Evolutionary conservation across 2,797 vertebrate species (phyloP).

Genomic region (Eupleurogrammus muticus): DNA sequence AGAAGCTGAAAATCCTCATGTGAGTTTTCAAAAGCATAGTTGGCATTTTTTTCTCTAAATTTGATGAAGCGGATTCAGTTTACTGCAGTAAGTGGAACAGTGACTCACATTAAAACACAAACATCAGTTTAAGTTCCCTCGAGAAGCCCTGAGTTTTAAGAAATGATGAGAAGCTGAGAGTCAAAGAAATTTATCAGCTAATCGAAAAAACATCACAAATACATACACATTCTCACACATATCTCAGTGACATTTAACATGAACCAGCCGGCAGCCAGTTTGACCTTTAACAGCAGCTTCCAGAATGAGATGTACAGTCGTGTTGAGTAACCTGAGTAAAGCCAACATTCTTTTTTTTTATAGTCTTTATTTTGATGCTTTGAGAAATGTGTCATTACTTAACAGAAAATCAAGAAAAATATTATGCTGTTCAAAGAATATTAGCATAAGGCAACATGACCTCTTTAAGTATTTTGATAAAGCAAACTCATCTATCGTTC

Average conservation of each 20-base stretch:
- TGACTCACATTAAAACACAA: background rate
- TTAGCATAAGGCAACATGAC: no score
- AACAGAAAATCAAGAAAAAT: no score
- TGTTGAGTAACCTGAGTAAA: no score
- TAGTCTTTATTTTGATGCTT: no score
- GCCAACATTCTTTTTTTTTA: no score
- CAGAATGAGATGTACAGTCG: no score
- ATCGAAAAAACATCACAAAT: no score
- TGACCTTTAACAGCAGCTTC: no score
- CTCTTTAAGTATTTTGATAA: no score
- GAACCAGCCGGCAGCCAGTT: constrained; percentile 34
- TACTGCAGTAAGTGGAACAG: background rate
- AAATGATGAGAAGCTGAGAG: background rate
- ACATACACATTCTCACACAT: background rate
- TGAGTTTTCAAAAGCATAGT: background rate
- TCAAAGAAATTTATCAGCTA: background rate
- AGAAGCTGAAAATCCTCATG: background rate
- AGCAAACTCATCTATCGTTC: no score
- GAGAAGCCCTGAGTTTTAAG: background rate
- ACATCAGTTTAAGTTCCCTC: background rate
- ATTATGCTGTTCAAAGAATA: no score
- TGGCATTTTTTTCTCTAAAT: background rate
- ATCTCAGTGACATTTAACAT: constrained; percentile 17
- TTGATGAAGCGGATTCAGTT: background rate
- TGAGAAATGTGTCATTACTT: no score